Evolutionary conservation across 2,113 vertebrate species (phyloP), one percentile per base, ranked within the genome.

Genomic region (Upupa epops): DNA sequence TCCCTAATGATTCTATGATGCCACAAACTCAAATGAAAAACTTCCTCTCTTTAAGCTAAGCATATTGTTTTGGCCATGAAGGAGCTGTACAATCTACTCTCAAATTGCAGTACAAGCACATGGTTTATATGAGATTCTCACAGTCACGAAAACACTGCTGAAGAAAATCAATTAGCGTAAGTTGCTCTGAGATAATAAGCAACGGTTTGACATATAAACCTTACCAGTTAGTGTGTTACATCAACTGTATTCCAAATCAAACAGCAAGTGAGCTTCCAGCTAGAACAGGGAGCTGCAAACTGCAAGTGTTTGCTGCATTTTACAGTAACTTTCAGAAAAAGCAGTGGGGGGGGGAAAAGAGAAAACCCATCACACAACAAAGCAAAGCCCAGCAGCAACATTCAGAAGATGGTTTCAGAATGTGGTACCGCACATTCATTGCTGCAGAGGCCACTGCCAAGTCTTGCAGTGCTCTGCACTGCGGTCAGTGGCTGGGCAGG

Each of bases 31-130:
- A 72, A 54, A 91, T 60, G 32, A 56, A 85, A 86, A 74, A 52
- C 51, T 93, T 85, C 75, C 32, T 90, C 71, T 84, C 82, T 85
- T 89, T 78, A 92, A 0, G 16, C 89, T 92, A 93, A 93, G 68
- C 93, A 75, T 40, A 80, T 68, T 86, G 76, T 59, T n/a, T 90
- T 83, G 95, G 89, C 74, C 79, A 83, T 34, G 34, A 93, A 34
- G 48, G 83, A 91, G 88, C 93, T 92, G 92, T 37, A 95, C 96
- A 88, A 80, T 60, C 88, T 94, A 93, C 93, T 93, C 95, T 93
- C 61, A 89, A 93, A 92, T 93, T 93, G 90, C 94, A 88, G 73
- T 72, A 82, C 82, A 55, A 91, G 89, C 91, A 95, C 92, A 92
- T 46, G 86, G 85, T 92, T 95, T 95, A 71, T 88, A 83, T 82